These are phyloP conservation scores for Hypomecis punctinalis DNA, from an alignment of 2,888 invertebrate genomes.

Conservation along the genomic window DNA sequence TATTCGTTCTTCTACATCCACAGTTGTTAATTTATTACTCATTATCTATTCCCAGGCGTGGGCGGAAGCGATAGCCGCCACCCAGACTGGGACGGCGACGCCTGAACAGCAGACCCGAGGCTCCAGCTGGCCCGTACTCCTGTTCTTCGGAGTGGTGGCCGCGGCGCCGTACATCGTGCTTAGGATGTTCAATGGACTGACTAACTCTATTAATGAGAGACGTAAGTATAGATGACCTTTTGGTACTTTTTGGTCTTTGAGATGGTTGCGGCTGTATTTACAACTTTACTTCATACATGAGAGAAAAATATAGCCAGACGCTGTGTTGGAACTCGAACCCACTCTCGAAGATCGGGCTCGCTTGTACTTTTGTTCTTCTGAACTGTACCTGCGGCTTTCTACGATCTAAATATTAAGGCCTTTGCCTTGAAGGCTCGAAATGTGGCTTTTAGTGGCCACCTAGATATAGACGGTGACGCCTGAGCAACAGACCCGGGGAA, in stretches of 20 bases:
- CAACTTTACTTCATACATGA: no score
- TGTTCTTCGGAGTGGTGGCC: constrained; percentile 95
- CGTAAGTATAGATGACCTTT: constrained; percentile 73
- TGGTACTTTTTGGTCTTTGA: no score
- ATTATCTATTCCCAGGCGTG: constrained; percentile 66
- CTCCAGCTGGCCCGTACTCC: constrained; percentile 94
- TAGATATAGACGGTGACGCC: constrained; percentile 67
- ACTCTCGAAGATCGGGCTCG: no score
- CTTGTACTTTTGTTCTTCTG: no score
- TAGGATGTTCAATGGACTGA: constrained; percentile 88
- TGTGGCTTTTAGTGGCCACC: constrained; percentile 49
- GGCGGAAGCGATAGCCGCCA: constrained; percentile 79
- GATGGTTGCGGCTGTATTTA: no score
- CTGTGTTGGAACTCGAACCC: no score
- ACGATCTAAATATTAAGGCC: no score
- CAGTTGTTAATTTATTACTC: background rate
- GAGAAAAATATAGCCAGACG: no score
- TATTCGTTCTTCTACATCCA: no score
- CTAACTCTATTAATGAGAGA: constrained; percentile 83
- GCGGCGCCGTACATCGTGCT: constrained; percentile 97
- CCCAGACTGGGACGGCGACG: constrained; percentile 63
- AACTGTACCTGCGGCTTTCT: no score
- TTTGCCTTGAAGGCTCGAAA: no score
- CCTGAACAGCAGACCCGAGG: constrained; percentile 68
- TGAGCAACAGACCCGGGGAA: constrained; percentile 65